Conservation (phyloP, 2,888 invertebrate species). For the Amorpha juglandis region DNA sequence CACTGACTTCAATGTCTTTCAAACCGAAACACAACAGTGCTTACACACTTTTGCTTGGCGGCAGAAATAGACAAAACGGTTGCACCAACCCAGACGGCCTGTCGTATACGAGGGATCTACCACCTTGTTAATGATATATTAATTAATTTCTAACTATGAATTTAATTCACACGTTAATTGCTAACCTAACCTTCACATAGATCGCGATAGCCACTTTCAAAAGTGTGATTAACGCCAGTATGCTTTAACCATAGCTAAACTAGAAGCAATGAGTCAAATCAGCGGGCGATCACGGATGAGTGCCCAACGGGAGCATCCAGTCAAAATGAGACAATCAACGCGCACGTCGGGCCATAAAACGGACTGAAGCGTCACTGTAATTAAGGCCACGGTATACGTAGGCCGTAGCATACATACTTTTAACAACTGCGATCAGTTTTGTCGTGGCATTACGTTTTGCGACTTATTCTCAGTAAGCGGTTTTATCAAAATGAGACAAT, state of each 20-base stretch:
- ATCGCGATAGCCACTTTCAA: not conserved
- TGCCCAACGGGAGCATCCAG: conserved; percentile 15
- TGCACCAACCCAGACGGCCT: too few relatives aligned
- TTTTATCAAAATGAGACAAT: conserved; percentile 23
- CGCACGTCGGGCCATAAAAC: not conserved
- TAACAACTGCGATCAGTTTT: too few relatives aligned
- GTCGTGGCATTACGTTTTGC: too few relatives aligned
- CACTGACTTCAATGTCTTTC: too few relatives aligned
- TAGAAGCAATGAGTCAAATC: conserved; percentile 21
- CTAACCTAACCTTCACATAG: not conserved
- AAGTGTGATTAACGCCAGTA: not conserved
- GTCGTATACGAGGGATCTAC: too few relatives aligned
- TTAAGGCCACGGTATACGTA: not conserved
- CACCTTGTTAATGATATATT: too few relatives aligned
- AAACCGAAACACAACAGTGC: too few relatives aligned
- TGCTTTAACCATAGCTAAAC: not conserved
- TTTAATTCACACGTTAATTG: too few relatives aligned
- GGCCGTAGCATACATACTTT: not conserved
- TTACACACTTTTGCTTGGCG: too few relatives aligned
- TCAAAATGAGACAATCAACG: conserved; percentile 23
- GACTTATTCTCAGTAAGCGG: too few relatives aligned
- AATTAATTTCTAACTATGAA: too few relatives aligned
- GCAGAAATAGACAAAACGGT: too few relatives aligned
- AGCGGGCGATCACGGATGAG: conserved; percentile 7
- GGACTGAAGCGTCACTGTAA: not conserved